These are phyloP conservation scores for Progne subis DNA, from an alignment of 2,113 vertebrate species.

Conservation along the genomic window DNA sequence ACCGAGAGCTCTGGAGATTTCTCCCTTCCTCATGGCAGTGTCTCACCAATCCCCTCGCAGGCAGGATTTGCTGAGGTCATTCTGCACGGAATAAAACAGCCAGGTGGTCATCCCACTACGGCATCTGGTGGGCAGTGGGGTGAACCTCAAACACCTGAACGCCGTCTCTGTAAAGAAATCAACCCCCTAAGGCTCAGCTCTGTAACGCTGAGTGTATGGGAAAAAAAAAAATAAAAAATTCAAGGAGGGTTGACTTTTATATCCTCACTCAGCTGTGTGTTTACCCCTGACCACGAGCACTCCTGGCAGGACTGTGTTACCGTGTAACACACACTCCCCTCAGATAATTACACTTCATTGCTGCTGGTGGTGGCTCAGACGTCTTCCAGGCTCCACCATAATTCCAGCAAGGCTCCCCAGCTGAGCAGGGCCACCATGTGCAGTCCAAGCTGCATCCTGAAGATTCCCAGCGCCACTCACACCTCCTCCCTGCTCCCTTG, in stretches of 20 bases:
- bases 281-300: not conserved
- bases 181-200: not conserved
- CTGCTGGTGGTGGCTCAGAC: not conserved
- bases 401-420: too few relatives aligned
- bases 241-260: not conserved
- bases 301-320: not conserved
- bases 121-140: not conserved
- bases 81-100: not conserved
- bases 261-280: not conserved
- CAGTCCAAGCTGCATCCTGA: not conserved
- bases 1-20: not conserved
- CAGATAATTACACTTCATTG: constrained; percentile 19
- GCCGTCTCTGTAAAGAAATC: not conserved
- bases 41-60: accelerated
- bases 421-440: accelerated
- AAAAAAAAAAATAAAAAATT: not conserved
- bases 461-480: accelerated
- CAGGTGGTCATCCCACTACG: not conserved
- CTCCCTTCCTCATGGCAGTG: accelerated
- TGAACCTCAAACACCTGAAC: not conserved
- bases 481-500: accelerated
- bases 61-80: not conserved
- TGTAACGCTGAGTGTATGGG: not conserved
- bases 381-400: not conserved
- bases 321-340: not conserved